Percentiles rank a stretch among this genome's conserved stretches.
Conservation (phyloP, 2,113 vertebrate genomes). For the Aleadryas rufinucha region DNA sequence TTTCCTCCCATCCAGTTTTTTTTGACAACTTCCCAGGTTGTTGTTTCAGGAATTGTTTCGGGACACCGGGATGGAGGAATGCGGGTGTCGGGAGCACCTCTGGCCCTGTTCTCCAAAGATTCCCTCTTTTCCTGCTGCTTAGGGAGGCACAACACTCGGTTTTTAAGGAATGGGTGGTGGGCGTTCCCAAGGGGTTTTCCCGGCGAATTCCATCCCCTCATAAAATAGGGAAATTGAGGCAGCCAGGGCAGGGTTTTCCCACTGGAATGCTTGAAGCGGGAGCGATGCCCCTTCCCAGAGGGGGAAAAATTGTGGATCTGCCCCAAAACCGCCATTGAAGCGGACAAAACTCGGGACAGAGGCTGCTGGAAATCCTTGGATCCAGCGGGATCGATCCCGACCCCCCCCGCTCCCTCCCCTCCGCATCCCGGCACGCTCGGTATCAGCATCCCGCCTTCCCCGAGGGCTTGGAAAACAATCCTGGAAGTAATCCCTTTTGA, state of each 20-base stretch:
- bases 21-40: accelerated
- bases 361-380: neutral
- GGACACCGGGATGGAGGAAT: neutral
- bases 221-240: neutral
- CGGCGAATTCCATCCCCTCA: neutral
- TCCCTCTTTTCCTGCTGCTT: neutral
- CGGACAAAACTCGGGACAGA: accelerated
- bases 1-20: neutral
- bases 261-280: neutral
- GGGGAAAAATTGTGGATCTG: no score
- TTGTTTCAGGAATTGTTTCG: neutral
- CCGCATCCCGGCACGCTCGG: neutral
- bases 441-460: constrained; percentile 49
- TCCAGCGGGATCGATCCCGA: neutral
- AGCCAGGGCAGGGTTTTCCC: neutral
- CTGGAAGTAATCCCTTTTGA: constrained; percentile 69
- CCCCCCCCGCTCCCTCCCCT: no score
- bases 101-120: neutral
- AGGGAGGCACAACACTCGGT: neutral
- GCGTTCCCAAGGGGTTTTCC: neutral
- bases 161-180: neutral
- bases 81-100: neutral
- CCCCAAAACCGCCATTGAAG: neutral
- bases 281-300: neutral
- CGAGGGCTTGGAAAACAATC: constrained; percentile 66